Evolutionary conservation across 2,113 vertebrate genomes (phyloP), one percentile per base, ranked within the genome.

Genomic region (Elachura formosa): DNA sequence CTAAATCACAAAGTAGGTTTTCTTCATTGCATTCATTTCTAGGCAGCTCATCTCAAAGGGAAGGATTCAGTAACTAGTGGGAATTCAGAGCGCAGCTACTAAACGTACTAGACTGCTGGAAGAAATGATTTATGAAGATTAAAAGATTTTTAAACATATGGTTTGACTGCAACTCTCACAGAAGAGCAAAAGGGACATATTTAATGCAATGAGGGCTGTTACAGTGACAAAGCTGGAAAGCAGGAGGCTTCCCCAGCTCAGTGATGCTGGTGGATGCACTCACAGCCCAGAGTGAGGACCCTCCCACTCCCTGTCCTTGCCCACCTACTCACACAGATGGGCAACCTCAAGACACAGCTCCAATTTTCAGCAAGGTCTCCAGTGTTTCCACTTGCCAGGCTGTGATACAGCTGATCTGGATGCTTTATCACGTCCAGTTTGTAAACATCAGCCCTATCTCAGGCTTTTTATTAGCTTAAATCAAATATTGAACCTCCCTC

Each of bases 71-170:
- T 34, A 90, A 94, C 74, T 38, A 55, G 40, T 17, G 89, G 91
- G 91, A 95, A 97, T 83, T 83, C 74, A 62, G 74, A 94, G 77
- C 89, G 49, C 38, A 85, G 67, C 93, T 79, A 73, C 91, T 76
- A 76, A 96, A 79, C 89, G 90, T 38, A 63, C 72, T 24, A 74
- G 63, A 80, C 66, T 83, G 87, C 82, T 77, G 72, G 63, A 93
- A 93, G 94, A 95, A 97, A 96, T 94, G 55, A 96, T 96, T 96
- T 94, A 96, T 75, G 90, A 95, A 94, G 87, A 94, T 92, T 95
- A 93, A 96, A 90, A 86, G 93, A 87, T 85, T 80, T 93, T 89
- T 62, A 90, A 86, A 84, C 1, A 11, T 78, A 89, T 21, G 59
- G 45, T 67, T 93, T 92, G 94, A 85, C 91, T 92, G 29, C 58